Evolutionary conservation across 1,140 invertebrate genomes (phyloP).

Genomic region (Oscheius sp.): DNA sequence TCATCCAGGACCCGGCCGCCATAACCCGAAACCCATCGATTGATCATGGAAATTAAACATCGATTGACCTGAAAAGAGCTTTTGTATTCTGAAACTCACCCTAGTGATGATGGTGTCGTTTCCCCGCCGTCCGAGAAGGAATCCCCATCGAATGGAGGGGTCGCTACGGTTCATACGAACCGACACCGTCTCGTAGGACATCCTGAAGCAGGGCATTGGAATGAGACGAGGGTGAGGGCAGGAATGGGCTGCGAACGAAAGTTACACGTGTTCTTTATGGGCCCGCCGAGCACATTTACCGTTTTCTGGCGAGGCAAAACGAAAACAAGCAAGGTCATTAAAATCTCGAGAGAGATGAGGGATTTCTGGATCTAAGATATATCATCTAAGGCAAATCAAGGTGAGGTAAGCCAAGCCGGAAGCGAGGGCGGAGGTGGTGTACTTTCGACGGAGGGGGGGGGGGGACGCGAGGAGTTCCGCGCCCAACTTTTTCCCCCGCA

Average conservation of each 20-base stretch:
- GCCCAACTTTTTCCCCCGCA: too few species aligned
- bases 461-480: too few species aligned
- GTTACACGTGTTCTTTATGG: constrained; percentile 5
- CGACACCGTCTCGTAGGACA: constrained; percentile 39
- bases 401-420: not conserved
- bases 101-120: constrained; percentile 30
- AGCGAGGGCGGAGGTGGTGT: not conserved
- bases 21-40: too few species aligned
- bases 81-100: too few species aligned
- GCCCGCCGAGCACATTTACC: not conserved
- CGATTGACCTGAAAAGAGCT: too few species aligned
- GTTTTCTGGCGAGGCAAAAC: too few species aligned
- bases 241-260: not conserved
- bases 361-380: not conserved
- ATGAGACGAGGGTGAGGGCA: not conserved
- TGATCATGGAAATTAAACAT: too few species aligned
- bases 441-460: not conserved
- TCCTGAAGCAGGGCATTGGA: constrained; percentile 12
- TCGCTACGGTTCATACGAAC: constrained; percentile 43
- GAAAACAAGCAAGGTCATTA: too few species aligned
- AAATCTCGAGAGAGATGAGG: not conserved
- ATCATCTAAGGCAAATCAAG: not conserved
- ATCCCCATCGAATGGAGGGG: constrained; percentile 37
- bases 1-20: too few species aligned
- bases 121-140: constrained; percentile 20